Conservation (phyloP, 2,113 vertebrate genomes). For the Nansenia antarctica region DNA sequence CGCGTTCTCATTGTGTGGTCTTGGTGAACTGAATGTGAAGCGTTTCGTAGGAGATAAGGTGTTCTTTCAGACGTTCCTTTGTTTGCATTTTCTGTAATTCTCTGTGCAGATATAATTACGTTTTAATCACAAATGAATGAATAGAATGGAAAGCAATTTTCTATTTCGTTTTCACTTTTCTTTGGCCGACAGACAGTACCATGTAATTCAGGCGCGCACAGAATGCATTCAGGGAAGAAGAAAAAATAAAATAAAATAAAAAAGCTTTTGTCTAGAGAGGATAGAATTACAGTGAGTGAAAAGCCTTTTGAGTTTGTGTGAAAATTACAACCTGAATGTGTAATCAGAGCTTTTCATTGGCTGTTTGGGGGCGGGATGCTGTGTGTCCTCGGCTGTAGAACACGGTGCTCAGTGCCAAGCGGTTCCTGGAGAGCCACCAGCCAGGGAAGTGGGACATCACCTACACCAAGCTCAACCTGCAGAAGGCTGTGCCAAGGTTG, state of each 20-base stretch:
- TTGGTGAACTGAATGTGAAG: neutral
- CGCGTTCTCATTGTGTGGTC: neutral
- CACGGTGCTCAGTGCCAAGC: slow-evolving; percentile 89
- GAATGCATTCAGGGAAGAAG: neutral
- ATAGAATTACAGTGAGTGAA: neutral
- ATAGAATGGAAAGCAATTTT: neutral
- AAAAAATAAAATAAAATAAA: no score
- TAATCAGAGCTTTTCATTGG: neutral
- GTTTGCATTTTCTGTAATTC: neutral
- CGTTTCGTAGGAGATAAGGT: neutral
- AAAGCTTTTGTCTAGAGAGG: neutral
- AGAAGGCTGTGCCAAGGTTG: slow-evolving; percentile 90
- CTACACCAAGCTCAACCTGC: slow-evolving; percentile 81
- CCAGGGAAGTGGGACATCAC: slow-evolving; percentile 88
- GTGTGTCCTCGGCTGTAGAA: slow-evolving; percentile 74
- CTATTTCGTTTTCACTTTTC: neutral
- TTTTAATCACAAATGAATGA: neutral
- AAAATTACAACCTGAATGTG: neutral
- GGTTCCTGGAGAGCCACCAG: slow-evolving; percentile 82
- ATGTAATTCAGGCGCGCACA: neutral
- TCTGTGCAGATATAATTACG: neutral
- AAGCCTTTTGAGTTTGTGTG: neutral
- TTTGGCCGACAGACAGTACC: neutral
- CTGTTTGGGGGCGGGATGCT: neutral
- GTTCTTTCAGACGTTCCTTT: neutral